phyloP scores from a whole-genome alignment of 2,888 invertebrate genomes.

The Lochmaea crataegi region DNA sequence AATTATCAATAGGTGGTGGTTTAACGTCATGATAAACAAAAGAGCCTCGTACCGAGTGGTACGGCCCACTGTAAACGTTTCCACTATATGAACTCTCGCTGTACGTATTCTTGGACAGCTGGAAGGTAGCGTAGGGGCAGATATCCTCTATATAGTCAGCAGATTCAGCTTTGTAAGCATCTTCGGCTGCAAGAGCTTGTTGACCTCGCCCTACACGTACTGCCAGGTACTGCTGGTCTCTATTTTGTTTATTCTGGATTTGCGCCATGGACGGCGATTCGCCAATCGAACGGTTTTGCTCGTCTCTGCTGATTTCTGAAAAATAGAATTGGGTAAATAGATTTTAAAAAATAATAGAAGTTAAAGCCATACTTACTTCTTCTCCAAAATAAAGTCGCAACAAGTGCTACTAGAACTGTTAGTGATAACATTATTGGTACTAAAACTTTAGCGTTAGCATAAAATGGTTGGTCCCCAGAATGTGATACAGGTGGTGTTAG shows the following conservation, averaged over 20 bases:
- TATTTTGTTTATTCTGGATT: slow-evolving; percentile 83
- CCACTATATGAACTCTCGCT: slow-evolving; percentile 92
- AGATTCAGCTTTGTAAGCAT: slow-evolving; percentile 66
- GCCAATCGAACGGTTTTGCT: slow-evolving; percentile 70
- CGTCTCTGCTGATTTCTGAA: slow-evolving; percentile 66
- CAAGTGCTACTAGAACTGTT: slow-evolving; percentile 73
- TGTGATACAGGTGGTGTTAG: slow-evolving; percentile 76
- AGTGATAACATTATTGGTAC: slow-evolving; percentile 76
- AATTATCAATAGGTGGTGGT: slow-evolving; percentile 78
- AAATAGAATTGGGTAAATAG: not conserved
- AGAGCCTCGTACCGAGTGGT: slow-evolving; percentile 86
- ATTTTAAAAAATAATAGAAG: too few species aligned
- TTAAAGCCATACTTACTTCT: slow-evolving; percentile 68
- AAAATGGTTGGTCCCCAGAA: slow-evolving; percentile 73
- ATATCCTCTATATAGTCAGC: slow-evolving; percentile 93
- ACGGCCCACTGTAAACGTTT: slow-evolving; percentile 87
- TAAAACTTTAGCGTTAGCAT: slow-evolving; percentile 73
- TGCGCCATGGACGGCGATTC: slow-evolving; percentile 84
- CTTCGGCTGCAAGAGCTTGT: slow-evolving; percentile 67
- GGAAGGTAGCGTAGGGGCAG: slow-evolving; percentile 93
- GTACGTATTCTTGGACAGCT: slow-evolving; percentile 83
- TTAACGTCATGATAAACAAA: slow-evolving; percentile 93
- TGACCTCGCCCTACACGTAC: slow-evolving; percentile 67
- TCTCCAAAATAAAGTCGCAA: slow-evolving; percentile 78
- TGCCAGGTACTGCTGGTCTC: slow-evolving; percentile 82